Evolutionary conservation across 2,797 vertebrate species (phyloP).

Genomic region (Danionella dracula): DNA sequence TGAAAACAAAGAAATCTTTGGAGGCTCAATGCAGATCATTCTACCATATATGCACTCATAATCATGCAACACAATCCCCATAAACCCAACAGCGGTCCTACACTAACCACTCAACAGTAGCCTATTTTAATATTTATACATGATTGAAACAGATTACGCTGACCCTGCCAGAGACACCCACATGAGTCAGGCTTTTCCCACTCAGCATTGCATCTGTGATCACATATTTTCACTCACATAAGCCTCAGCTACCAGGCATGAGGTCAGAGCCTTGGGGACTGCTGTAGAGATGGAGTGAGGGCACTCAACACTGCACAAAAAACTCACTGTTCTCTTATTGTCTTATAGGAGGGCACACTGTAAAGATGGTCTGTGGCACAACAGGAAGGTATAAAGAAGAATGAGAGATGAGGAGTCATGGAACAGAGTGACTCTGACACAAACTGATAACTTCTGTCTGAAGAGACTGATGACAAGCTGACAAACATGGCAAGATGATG

Average conservation of each 20-base stretch:
- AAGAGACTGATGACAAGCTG: background rate
- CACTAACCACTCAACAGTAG: no score
- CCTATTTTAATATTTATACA: no score
- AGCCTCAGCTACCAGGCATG: constrained; percentile 33
- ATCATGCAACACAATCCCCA: no score
- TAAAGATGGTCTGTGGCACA: constrained; percentile 38
- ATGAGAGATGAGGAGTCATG: constrained; percentile 19
- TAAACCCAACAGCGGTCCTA: no score
- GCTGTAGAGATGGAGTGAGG: constrained; percentile 48
- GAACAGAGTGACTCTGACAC: constrained; percentile 31
- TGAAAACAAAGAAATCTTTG: no score
- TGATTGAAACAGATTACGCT: background rate
- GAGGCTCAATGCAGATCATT: no score
- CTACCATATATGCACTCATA: no score
- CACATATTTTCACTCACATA: background rate
- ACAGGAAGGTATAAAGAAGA: constrained; percentile 14
- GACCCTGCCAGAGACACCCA: background rate
- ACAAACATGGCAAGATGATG: background rate
- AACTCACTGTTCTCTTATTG: constrained; percentile 54
- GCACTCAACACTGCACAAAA: constrained; percentile 3
- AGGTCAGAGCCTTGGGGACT: constrained; percentile 48
- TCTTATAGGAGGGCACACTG: constrained; percentile 45
- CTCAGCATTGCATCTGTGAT: constrained; percentile 3
- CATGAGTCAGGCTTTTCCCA: constrained; percentile 1
- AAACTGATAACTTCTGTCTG: constrained; percentile 13